These are phyloP conservation scores for Mallateleia sp. DNA, from an alignment of 2,888 invertebrate species.

Conservation along the genomic window DNA sequence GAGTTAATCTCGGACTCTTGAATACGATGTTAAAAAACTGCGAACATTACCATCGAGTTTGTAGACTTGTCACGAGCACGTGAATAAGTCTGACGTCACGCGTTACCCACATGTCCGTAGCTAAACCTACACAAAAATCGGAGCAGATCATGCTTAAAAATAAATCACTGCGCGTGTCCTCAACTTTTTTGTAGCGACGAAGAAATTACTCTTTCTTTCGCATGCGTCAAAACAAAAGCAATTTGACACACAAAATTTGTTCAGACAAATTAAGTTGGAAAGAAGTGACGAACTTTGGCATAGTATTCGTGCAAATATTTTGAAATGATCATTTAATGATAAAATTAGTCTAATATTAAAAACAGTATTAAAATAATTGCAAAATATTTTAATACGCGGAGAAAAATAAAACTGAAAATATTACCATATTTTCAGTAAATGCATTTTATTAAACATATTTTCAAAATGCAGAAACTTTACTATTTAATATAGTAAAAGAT, in stretches of 20 bases:
- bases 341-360: too few species aligned
- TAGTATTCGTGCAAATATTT: too few species aligned
- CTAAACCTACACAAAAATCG: constrained; percentile 75
- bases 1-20: constrained; percentile 42
- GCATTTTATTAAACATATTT: too few species aligned
- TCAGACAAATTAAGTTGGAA: background rate
- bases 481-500: too few species aligned
- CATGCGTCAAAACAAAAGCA: background rate
- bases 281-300: too few species aligned
- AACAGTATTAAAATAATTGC: too few species aligned
- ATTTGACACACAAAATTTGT: constrained; percentile 34
- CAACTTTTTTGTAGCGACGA: constrained; percentile 34
- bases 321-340: too few species aligned
- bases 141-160: constrained; percentile 81
- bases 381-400: too few species aligned
- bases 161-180: constrained; percentile 77
- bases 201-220: constrained; percentile 6
- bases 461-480: too few species aligned
- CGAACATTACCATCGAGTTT: constrained; percentile 45
- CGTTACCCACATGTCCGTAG: constrained; percentile 42
- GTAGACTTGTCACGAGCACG: constrained; percentile 54
- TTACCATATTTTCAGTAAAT: too few species aligned
- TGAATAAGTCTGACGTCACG: constrained; percentile 68
- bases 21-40: constrained; percentile 22
- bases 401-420: too few species aligned